Percentiles rank a stretch among this genome's conserved stretches.
Evolutionary conservation across 2,888 invertebrate genomes (phyloP).

Genomic region (Deilephila elpenor): DNA sequence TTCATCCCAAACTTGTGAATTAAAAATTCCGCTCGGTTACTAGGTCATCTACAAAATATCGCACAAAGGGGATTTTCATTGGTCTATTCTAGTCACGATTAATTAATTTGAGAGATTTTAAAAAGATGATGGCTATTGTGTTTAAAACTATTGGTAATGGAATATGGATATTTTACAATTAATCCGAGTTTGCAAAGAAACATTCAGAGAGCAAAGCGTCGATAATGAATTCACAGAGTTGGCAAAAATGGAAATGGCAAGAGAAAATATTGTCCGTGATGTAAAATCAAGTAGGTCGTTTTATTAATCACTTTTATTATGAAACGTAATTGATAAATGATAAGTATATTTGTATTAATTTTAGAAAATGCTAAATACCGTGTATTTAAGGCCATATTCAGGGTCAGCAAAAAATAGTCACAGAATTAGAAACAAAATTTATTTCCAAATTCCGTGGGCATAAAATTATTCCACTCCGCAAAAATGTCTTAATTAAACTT

Average conservation of each 20-base stretch:
- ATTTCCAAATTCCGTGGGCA: not conserved
- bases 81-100: not conserved
- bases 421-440: not conserved
- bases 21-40: slow-evolving; percentile 26
- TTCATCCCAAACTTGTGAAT: slow-evolving; percentile 16
- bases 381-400: too few species aligned
- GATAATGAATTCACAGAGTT: too few species aligned
- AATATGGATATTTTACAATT: not conserved
- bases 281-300: too few species aligned
- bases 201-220: too few species aligned
- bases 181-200: not conserved
- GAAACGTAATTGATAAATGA: not conserved
- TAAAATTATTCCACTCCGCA: not conserved
- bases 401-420: not conserved
- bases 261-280: too few species aligned
- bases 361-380: too few species aligned
- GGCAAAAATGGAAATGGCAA: too few species aligned
- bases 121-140: not conserved
- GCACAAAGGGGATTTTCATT: not conserved
- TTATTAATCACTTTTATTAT: too few species aligned
- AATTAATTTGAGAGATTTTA: not conserved
- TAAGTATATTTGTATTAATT: too few species aligned
- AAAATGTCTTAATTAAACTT: slow-evolving; percentile 4
- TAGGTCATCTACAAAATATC: not conserved
- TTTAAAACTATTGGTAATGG: not conserved